phyloP scores from a whole-genome alignment of 2,888 invertebrate species.

The Tortricodes alternella region DNA sequence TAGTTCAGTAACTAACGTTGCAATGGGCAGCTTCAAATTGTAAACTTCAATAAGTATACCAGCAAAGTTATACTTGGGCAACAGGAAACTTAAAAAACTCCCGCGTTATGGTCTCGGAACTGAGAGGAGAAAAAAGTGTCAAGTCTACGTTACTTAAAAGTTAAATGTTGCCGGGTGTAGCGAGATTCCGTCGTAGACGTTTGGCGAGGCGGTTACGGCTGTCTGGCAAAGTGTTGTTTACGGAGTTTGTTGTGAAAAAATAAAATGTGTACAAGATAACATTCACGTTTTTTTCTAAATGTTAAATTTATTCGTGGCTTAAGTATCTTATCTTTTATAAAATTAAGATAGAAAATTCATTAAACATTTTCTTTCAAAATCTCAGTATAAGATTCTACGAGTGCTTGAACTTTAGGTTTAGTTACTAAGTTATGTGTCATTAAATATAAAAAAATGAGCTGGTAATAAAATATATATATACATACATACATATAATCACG shows the following conservation, averaged over 20 bases:
- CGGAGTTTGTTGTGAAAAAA: background rate
- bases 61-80: constrained; percentile 51
- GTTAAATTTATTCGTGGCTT: no score
- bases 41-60: constrained; percentile 8
- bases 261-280: no score
- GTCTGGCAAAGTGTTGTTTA: background rate
- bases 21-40: background rate
- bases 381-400: no score
- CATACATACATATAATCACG: no score
- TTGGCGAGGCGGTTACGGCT: constrained; percentile 36
- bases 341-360: no score
- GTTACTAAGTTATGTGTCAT: no score
- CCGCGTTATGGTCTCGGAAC: constrained; percentile 59
- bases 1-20: background rate
- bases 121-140: constrained; percentile 49
- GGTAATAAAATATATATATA: no score
- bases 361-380: no score
- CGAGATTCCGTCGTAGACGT: constrained; percentile 50
- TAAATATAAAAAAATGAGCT: no score
- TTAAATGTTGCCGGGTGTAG: constrained; percentile 60
- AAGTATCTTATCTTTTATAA: no score
- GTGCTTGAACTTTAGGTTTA: no score
- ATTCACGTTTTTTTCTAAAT: no score
- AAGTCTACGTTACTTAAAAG: constrained; percentile 55
- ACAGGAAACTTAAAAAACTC: constrained; percentile 48